A percentile compares a stretch with the other conserved stretches of the same genome.
phyloP scores from a whole-genome alignment of 2,888 invertebrate species.

The Strigamia transsilvanica region DNA sequence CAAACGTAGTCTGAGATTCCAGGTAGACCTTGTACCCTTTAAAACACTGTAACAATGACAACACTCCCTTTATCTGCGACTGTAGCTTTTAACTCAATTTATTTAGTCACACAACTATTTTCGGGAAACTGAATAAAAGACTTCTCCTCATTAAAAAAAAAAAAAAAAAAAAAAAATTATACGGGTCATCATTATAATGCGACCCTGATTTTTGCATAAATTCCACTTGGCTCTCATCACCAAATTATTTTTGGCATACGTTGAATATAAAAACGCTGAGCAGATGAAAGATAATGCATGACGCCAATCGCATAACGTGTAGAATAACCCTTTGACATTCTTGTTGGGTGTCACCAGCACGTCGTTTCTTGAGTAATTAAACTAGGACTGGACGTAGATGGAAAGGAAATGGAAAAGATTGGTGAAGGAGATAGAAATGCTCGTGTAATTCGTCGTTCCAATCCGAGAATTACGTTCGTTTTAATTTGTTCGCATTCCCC shows the following conservation, averaged over 20 bases:
- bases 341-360: not conserved
- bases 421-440: not conserved
- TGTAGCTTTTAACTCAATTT: not conserved
- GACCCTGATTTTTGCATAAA: not conserved
- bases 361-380: conserved; percentile 2
- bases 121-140: not conserved
- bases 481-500: conserved; percentile 16
- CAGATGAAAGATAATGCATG: conserved; percentile 1
- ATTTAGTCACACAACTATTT: not conserved
- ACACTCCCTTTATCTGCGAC: not conserved
- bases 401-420: not conserved
- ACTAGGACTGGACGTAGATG: not conserved
- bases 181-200: not conserved
- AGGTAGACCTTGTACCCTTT: not conserved
- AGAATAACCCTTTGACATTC: conserved; percentile 17
- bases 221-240: conserved; percentile 20
- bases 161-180: not conserved
- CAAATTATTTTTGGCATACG: not conserved
- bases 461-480: conserved; percentile 32
- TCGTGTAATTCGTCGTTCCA: conserved; percentile 14
- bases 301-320: not conserved
- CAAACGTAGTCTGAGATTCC: not conserved
- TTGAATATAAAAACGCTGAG: not conserved
- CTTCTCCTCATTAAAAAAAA: not conserved
- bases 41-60: not conserved